Percentiles rank a stretch among this genome's conserved stretches.
Evolutionary conservation across 2,888 invertebrate species (phyloP).

Genomic region (Galerucella pusilla): DNA sequence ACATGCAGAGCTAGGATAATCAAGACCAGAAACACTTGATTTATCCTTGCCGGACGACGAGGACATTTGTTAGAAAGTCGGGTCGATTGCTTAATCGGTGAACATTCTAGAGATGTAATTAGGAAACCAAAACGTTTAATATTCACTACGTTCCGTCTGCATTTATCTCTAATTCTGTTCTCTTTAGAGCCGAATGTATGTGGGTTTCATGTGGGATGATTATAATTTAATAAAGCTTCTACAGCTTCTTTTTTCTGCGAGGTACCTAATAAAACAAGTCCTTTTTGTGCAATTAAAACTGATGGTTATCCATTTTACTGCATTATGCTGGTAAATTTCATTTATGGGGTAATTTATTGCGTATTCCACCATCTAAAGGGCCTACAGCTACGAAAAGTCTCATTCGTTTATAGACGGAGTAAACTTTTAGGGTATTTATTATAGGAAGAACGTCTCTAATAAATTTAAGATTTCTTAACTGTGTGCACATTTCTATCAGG

Average conservation of each 20-base stretch:
- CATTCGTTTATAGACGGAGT: no score
- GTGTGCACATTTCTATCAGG: no score
- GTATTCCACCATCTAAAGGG: background rate
- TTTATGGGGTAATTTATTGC: no score
- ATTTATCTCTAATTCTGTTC: background rate
- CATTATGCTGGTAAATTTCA: background rate
- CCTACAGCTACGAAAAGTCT: background rate
- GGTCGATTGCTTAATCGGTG: background rate
- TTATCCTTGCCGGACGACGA: background rate
- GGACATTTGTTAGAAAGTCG: background rate
- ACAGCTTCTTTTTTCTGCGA: background rate
- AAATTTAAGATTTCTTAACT: no score
- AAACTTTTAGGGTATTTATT: no score
- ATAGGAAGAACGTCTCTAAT: no score
- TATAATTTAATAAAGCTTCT: background rate
- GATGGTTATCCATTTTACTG: background rate
- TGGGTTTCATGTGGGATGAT: background rate
- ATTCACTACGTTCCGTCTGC: constrained; percentile 1
- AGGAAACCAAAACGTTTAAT: background rate
- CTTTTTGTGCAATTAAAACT: background rate
- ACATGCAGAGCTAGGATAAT: no score
- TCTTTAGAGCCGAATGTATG: background rate
- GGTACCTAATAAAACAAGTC: background rate
- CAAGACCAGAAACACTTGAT: background rate
- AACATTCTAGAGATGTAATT: constrained; percentile 6